phyloP scores from a whole-genome alignment of 2,113 vertebrate species.

The Ginglymostoma cirratum region DNA sequence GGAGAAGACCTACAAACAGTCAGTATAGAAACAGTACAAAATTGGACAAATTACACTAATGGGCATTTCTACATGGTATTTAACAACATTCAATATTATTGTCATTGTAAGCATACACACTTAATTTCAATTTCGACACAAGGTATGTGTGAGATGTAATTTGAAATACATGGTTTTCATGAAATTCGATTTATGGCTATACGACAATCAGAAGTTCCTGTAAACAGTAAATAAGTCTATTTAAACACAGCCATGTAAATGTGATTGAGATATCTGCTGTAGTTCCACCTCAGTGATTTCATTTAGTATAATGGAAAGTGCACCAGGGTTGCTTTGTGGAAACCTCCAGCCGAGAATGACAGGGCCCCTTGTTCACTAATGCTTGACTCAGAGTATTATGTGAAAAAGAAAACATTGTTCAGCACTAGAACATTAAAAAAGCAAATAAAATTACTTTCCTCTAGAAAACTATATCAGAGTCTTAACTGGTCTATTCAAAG shows the following conservation, averaged over 20 bases:
- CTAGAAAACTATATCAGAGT: not conserved
- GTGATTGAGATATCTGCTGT: conserved; percentile 9
- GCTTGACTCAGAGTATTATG: not conserved
- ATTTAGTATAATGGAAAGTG: conserved; percentile 7
- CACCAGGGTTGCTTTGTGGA: not conserved
- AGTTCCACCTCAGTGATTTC: conserved; percentile 24
- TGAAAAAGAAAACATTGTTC: not conserved
- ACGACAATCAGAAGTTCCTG: not conserved
- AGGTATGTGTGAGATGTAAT: not conserved
- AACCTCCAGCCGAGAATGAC: not conserved
- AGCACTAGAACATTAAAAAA: not conserved
- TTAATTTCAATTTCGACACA: not conserved
- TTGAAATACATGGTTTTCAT: not conserved
- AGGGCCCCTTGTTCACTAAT: not conserved
- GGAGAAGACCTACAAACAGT: not conserved
- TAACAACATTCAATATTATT: not conserved
- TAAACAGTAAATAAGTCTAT: not conserved
- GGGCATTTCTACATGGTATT: not conserved
- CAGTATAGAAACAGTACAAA: not conserved
- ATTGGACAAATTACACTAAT: not conserved
- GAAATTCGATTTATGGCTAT: not conserved
- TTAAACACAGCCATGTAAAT: not conserved
- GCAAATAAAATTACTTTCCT: not conserved
- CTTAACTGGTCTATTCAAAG: not conserved
- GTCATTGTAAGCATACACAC: not conserved